These are phyloP conservation scores for Sinhomidia bicolor DNA, from an alignment of 2,888 invertebrate genomes.

Conservation along the genomic window DNA sequence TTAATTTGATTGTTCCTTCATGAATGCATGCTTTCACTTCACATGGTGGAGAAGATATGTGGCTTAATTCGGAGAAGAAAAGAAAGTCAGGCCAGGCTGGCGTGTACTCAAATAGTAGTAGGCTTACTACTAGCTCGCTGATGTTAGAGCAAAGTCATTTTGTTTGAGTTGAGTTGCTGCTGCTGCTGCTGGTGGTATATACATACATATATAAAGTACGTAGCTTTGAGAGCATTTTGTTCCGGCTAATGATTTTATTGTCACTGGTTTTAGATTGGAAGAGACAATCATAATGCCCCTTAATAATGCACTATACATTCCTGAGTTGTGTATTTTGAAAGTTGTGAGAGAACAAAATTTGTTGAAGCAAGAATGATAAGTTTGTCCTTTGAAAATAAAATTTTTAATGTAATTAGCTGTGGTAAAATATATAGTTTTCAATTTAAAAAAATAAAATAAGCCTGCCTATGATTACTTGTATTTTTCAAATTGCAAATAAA, in stretches of 20 bases:
- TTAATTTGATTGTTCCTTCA: slow-evolving; percentile 76
- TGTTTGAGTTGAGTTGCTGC: background rate
- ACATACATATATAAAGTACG: no score
- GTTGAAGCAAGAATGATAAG: background rate
- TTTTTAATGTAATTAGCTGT: background rate
- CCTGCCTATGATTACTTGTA: no score
- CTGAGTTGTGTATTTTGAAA: background rate
- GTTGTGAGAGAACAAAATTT: background rate
- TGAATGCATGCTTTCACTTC: slow-evolving; percentile 62
- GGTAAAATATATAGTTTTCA: background rate
- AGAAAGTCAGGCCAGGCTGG: slow-evolving; percentile 28
- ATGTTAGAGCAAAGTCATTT: background rate
- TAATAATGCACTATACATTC: slow-evolving; percentile 1
- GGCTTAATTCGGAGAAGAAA: slow-evolving; percentile 61
- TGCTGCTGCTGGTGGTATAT: slow-evolving; percentile 20
- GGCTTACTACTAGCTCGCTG: no score
- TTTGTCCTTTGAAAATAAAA: background rate
- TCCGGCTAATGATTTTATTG: slow-evolving; percentile 71
- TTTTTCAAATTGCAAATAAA: no score
- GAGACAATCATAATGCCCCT: slow-evolving; percentile 46
- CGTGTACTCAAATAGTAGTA: background rate
- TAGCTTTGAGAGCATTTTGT: slow-evolving; percentile 67
- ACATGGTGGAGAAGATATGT: slow-evolving; percentile 54
- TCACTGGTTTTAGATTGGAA: slow-evolving; percentile 56
- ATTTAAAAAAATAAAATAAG: no score